A percentile compares a stretch with the other conserved stretches of the same genome.
These are phyloP conservation scores for Drosophila robusta DNA, from an alignment of 2,888 invertebrate species.

Conservation along the genomic window DNA sequence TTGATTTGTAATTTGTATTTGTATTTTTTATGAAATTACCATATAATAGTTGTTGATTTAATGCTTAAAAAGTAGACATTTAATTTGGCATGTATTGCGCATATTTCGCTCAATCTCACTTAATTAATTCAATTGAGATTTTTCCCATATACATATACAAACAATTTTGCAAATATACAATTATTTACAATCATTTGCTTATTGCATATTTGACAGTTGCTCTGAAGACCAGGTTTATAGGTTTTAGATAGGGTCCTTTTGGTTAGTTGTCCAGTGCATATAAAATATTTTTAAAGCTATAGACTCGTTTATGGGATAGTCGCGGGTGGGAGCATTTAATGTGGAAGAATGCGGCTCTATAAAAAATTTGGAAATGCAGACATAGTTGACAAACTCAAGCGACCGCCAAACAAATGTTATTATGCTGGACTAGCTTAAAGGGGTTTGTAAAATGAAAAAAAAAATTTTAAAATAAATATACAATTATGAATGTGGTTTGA, in stretches of 20 bases:
- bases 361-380: conserved; percentile 35
- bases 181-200: conserved; percentile 47
- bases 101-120: conserved; percentile 57
- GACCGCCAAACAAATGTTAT: conserved; percentile 5
- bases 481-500: conserved; percentile 50
- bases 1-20: conserved; percentile 61
- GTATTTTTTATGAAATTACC: conserved; percentile 53
- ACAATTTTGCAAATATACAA: conserved; percentile 52
- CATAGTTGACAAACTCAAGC: conserved; percentile 20
- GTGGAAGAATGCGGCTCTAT: conserved; percentile 19
- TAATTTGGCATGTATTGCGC: conserved; percentile 80
- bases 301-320: conserved; percentile 31
- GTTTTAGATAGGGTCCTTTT: conserved; percentile 10
- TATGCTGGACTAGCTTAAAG: conserved; percentile 25
- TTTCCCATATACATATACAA: conserved; percentile 44
- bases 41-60: conserved; percentile 64
- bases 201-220: conserved; percentile 27
- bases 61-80: conserved; percentile 72
- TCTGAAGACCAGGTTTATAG: conserved; percentile 31
- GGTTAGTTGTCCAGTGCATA: conserved; percentile 28
- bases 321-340: conserved; percentile 28
- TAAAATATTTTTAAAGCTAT: conserved; percentile 35
- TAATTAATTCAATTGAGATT: conserved; percentile 56
- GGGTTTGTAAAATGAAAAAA: conserved; percentile 19
- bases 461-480: conserved; percentile 19